Percentiles rank a stretch among this genome's conserved stretches.
These are phyloP conservation scores for Microcebus jonahi DNA, from an alignment of 2,113 vertebrate genomes.

Conservation along the genomic window DNA sequence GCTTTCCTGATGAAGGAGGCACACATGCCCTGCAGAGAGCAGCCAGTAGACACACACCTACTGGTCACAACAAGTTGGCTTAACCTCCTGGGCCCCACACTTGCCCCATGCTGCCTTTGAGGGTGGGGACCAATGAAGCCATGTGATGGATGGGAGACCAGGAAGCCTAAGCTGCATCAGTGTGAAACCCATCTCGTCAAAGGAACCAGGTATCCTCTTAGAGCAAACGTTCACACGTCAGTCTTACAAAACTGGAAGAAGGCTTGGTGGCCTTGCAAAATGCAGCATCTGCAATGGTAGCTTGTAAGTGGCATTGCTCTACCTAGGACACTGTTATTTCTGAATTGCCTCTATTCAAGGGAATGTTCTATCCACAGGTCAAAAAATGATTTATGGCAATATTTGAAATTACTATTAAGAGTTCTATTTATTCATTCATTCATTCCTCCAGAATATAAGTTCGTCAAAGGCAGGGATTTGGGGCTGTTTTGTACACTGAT, in stretches of 20 bases:
- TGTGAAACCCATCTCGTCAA: background rate
- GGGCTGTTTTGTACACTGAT: background rate
- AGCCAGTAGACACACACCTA: conserved; percentile 22
- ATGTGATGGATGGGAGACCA: background rate
- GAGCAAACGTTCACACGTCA: background rate
- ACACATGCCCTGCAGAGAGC: background rate
- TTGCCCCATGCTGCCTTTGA: background rate
- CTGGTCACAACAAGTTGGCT: background rate
- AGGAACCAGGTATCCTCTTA: background rate
- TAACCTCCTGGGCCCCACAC: background rate
- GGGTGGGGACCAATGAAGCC: background rate
- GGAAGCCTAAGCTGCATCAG: background rate
- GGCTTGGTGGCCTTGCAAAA: background rate
- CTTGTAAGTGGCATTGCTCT: background rate
- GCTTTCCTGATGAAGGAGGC: conserved; percentile 67
- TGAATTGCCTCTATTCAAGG: background rate
- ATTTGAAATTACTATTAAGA: background rate
- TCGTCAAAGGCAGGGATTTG: background rate
- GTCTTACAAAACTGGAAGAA: background rate
- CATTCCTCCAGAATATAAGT: background rate
- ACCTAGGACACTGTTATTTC: background rate
- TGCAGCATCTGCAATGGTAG: background rate
- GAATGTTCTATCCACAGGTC: background rate
- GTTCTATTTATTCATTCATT: background rate
- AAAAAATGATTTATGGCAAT: background rate